These are phyloP conservation scores for Pogonocherus hispidulus DNA, from an alignment of 2,888 invertebrate species.

Conservation along the genomic window DNA sequence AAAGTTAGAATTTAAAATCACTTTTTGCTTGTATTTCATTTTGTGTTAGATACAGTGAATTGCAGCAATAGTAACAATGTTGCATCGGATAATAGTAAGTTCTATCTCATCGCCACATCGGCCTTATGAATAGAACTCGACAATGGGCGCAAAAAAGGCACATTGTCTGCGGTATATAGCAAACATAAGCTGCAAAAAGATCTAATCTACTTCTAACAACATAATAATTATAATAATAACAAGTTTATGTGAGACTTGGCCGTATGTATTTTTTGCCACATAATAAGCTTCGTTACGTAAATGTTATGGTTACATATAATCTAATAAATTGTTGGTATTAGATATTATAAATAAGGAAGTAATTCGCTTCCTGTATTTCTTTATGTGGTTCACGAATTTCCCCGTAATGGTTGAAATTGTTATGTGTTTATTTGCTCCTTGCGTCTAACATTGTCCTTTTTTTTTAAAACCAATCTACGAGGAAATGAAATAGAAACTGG, in stretches of 20 bases:
- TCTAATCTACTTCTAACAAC: background rate
- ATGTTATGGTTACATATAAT: background rate
- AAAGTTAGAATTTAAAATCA: too few species aligned
- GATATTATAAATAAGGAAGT: background rate
- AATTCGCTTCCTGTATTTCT: background rate
- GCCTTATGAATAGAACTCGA: too few species aligned
- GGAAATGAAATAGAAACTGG: too few species aligned
- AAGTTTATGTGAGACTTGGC: background rate
- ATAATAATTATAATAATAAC: background rate
- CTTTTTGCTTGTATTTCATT: too few species aligned
- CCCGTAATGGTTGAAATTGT: background rate
- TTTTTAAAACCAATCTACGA: too few species aligned
- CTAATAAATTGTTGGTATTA: background rate
- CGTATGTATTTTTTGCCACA: background rate
- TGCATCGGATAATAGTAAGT: too few species aligned
- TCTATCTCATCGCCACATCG: too few species aligned
- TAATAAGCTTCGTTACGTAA: background rate
- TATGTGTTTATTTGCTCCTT: too few species aligned
- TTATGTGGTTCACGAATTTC: background rate
- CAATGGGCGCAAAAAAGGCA: background rate
- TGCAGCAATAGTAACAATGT: too few species aligned
- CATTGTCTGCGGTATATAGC: background rate
- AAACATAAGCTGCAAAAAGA: slow-evolving; percentile 1
- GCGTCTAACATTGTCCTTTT: too few species aligned
- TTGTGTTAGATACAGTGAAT: too few species aligned